phyloP scores from a whole-genome alignment of 2,888 invertebrate genomes.

The Apamea monoglypha region DNA sequence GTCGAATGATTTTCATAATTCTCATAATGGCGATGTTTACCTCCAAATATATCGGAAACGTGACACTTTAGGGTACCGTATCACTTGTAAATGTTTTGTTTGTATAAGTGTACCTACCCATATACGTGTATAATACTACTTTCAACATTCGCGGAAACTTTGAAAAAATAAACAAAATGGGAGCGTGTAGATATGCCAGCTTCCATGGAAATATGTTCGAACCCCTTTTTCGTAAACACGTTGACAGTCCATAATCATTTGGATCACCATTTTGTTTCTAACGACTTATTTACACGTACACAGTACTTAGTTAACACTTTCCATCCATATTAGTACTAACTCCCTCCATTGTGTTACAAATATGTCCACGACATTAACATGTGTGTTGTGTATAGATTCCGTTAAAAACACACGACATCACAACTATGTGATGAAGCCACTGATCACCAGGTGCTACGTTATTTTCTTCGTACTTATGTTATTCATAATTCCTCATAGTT shows the following conservation, averaged over 20 bases:
- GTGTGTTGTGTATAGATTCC: neutral
- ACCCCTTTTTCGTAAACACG: too few relatives aligned
- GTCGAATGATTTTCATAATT: too few relatives aligned
- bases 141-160: too few relatives aligned
- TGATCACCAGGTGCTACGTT: neutral
- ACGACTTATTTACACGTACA: neutral
- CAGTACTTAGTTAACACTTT: conserved; percentile 14
- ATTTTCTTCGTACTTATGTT: neutral
- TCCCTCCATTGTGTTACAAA: conserved; percentile 34
- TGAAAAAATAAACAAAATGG: too few relatives aligned
- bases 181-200: too few relatives aligned
- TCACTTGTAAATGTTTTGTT: too few relatives aligned
- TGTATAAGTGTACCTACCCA: too few relatives aligned
- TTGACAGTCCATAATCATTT: neutral
- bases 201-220: too few relatives aligned
- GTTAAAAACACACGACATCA: conserved; percentile 19
- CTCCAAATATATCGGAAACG: too few relatives aligned
- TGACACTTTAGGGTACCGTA: too few relatives aligned
- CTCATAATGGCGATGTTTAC: too few relatives aligned
- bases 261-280: neutral
- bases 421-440: conserved; percentile 11
- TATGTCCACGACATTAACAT: conserved; percentile 11
- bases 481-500: neutral
- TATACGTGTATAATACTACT: too few relatives aligned
- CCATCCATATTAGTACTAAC: conserved; percentile 20